These are phyloP conservation scores for Crotophaga sulcirostris DNA, from an alignment of 2,113 vertebrate species.

Conservation along the genomic window DNA sequence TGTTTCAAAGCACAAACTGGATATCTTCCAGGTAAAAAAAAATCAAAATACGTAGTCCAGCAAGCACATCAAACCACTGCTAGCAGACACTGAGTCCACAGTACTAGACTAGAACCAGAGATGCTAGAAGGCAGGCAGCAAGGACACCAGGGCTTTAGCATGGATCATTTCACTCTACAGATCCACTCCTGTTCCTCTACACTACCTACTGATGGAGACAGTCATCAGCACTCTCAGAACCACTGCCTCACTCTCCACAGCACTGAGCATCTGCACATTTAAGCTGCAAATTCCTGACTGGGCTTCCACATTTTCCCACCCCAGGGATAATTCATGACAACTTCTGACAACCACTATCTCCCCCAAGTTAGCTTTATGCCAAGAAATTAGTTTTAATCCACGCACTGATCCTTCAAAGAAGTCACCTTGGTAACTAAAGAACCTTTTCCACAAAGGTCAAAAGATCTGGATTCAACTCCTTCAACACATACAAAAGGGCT, in stretches of 20 bases:
- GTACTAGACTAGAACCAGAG: background rate
- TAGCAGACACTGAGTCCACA: rapidly evolving
- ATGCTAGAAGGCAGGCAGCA: background rate
- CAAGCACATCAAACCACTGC: background rate
- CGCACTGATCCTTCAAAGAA: background rate
- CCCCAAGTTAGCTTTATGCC: background rate
- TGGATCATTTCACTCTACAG: background rate
- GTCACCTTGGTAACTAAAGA: background rate
- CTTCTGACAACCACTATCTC: background rate
- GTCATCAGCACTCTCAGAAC: background rate
- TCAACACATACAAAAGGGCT: background rate
- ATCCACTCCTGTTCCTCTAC: background rate
- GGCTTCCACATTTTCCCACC: background rate
- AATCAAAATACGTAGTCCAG: background rate
- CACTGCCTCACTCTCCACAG: background rate
- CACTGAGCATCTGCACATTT: background rate
- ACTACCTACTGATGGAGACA: background rate
- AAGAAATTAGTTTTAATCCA: background rate
- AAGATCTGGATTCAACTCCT: background rate
- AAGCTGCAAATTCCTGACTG: background rate
- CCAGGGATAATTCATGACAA: background rate
- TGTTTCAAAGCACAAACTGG: background rate
- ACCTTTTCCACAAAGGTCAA: background rate
- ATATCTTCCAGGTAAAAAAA: background rate
- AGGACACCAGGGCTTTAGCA: background rate